Conservation (phyloP, 1,140 invertebrate species). For the Aphaenogaster floridana region DNA sequence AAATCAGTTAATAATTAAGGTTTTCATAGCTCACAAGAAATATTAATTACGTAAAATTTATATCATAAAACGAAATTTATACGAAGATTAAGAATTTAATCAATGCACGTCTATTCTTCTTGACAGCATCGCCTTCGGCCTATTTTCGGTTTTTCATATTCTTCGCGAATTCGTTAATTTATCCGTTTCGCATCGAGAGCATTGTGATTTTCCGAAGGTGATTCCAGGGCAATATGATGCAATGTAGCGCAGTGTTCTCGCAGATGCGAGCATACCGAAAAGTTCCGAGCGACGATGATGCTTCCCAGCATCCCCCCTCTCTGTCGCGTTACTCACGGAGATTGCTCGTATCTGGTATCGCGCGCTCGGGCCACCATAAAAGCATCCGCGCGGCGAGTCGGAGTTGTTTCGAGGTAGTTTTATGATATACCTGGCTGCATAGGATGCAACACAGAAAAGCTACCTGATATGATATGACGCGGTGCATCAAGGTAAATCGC, state of each 20-base stretch:
- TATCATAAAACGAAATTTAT: neutral
- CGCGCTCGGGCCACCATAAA: constrained; percentile 52
- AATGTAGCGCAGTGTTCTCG: neutral
- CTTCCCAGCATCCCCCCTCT: constrained; percentile 24
- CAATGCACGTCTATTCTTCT: neutral
- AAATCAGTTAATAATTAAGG: neutral
- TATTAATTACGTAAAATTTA: neutral
- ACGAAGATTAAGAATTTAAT: neutral
- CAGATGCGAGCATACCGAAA: constrained; percentile 37
- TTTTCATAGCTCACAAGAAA: neutral
- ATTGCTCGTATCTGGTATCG: constrained; percentile 54
- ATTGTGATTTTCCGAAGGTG: constrained; percentile 22
- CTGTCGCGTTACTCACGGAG: constrained; percentile 56
- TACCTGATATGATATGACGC: constrained; percentile 49
- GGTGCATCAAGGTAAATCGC: constrained; percentile 54
- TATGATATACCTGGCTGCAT: constrained; percentile 39
- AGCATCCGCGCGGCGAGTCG: constrained; percentile 46
- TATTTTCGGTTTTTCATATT: neutral
- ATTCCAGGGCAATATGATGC: neutral
- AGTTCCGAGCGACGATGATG: constrained; percentile 46
- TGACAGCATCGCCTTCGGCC: neutral
- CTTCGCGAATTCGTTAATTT: neutral
- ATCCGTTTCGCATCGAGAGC: neutral
- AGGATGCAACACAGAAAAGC: constrained; percentile 49
- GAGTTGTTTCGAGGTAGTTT: constrained; percentile 56